Evolutionary conservation across 2,113 vertebrate genomes (phyloP).

Genomic region (Chitala chitala): DNA sequence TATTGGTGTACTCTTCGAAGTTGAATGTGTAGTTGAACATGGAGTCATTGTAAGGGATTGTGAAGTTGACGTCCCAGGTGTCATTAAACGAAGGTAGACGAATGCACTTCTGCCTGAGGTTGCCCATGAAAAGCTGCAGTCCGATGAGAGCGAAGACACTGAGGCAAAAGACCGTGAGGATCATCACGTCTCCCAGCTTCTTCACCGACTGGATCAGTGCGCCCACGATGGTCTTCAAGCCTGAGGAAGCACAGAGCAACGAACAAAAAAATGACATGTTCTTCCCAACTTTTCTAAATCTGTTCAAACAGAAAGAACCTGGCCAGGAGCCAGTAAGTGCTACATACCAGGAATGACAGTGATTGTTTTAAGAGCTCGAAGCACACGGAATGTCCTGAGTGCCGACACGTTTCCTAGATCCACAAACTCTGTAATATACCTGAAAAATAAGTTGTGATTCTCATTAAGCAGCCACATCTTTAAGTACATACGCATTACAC

Average conservation of each 20-base stretch:
- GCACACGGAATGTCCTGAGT: constrained; percentile 89
- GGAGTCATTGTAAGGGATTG: constrained; percentile 15
- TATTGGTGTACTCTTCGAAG: constrained; percentile 60
- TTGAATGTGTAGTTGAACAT: constrained; percentile 53
- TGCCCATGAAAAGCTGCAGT: constrained; percentile 96
- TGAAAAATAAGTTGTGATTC: constrained; percentile 41
- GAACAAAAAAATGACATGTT: not conserved
- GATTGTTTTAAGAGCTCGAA: constrained; percentile 93
- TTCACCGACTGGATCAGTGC: constrained; percentile 92
- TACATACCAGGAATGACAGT: constrained; percentile 86
- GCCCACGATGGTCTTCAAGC: constrained; percentile 88
- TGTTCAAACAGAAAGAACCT: not conserved
- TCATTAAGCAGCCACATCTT: not conserved
- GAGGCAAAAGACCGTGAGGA: constrained; percentile 89
- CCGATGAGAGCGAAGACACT: constrained; percentile 86
- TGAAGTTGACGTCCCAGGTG: constrained; percentile 29
- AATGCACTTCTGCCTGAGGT: constrained; percentile 82
- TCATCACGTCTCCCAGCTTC: constrained; percentile 87
- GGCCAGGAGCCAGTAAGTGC: not conserved
- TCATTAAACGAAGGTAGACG: constrained; percentile 54
- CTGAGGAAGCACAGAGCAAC: constrained; percentile 47
- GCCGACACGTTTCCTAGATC: constrained; percentile 92
- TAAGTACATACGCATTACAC: no score
- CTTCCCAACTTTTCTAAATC: not conserved
- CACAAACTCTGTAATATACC: constrained; percentile 89